Evolutionary conservation across 2,888 invertebrate species (phyloP).

Genomic region (Melanchra persicariae): DNA sequence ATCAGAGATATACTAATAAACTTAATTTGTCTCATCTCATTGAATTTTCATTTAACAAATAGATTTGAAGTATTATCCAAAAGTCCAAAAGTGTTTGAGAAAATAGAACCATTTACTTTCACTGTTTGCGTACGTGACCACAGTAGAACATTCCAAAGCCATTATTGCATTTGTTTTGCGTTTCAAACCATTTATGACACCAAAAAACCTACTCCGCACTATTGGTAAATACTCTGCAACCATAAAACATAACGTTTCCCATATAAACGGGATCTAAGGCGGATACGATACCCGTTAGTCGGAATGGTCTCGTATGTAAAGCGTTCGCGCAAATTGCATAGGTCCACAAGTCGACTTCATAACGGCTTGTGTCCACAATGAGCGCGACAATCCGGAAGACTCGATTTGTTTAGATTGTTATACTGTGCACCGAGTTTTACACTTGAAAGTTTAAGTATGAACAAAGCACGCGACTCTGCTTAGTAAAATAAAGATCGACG

Average conservation of each 20-base stretch:
- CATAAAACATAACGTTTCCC: slow-evolving; percentile 72
- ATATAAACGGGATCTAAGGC: slow-evolving; percentile 77
- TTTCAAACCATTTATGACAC: slow-evolving; percentile 14
- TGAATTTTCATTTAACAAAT: neutral
- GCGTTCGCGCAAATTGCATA: slow-evolving; percentile 78
- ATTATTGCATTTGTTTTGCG: slow-evolving; percentile 25
- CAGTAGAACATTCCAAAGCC: slow-evolving; percentile 28
- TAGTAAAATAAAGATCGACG: too few species aligned
- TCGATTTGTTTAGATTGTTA: slow-evolving; percentile 62
- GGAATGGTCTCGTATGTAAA: slow-evolving; percentile 75
- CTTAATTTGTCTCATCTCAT: neutral
- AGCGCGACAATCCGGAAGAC: slow-evolving; percentile 66
- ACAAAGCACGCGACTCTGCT: neutral
- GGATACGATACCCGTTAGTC: slow-evolving; percentile 76
- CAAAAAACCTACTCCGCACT: slow-evolving; percentile 36
- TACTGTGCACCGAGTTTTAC: slow-evolving; percentile 44
- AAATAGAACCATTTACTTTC: neutral
- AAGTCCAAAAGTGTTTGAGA: neutral
- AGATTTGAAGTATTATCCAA: neutral
- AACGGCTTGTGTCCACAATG: slow-evolving; percentile 66
- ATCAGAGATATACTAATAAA: neutral
- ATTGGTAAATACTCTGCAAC: slow-evolving; percentile 69
- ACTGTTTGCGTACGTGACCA: slow-evolving; percentile 38
- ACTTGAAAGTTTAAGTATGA: slow-evolving; percentile 23
- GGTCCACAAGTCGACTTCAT: slow-evolving; percentile 66